These are phyloP conservation scores for Teleogryllus oceanicus DNA, from an alignment of 2,888 invertebrate genomes.

Conservation along the genomic window DNA sequence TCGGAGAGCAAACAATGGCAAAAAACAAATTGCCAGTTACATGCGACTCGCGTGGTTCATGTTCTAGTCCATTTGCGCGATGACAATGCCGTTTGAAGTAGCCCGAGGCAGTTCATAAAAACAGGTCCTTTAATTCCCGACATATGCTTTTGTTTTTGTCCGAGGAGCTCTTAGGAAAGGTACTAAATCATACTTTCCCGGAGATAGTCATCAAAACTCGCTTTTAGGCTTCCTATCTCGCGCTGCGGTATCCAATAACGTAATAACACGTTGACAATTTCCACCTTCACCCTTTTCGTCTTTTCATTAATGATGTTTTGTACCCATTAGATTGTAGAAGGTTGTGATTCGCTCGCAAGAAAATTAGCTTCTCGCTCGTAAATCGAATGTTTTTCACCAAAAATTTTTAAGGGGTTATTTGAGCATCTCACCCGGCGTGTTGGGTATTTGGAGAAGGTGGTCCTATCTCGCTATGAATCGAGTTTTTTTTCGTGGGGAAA, in stretches of 20 bases:
- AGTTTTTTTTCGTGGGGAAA: no score
- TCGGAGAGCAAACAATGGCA: background rate
- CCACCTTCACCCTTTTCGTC: background rate
- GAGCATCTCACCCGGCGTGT: no score
- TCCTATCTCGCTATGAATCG: no score
- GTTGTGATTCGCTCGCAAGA: background rate
- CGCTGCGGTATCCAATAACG: background rate
- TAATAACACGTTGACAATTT: slow-evolving; percentile 7
- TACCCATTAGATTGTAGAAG: background rate
- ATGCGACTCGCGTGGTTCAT: background rate
- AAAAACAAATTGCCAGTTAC: slow-evolving; percentile 10
- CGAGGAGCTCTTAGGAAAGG: background rate
- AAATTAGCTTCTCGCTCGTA: background rate
- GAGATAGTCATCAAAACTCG: background rate
- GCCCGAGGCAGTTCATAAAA: background rate
- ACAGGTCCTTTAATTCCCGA: background rate
- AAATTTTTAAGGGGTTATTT: background rate
- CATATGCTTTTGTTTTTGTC: background rate
- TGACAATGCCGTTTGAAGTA: background rate
- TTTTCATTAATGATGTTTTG: background rate
- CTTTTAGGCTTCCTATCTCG: background rate
- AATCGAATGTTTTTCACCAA: background rate
- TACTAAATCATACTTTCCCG: background rate
- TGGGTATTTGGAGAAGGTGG: no score
- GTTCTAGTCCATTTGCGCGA: background rate